Conservation (phyloP, 2,797 vertebrate species). For the Anas acuta region DNA sequence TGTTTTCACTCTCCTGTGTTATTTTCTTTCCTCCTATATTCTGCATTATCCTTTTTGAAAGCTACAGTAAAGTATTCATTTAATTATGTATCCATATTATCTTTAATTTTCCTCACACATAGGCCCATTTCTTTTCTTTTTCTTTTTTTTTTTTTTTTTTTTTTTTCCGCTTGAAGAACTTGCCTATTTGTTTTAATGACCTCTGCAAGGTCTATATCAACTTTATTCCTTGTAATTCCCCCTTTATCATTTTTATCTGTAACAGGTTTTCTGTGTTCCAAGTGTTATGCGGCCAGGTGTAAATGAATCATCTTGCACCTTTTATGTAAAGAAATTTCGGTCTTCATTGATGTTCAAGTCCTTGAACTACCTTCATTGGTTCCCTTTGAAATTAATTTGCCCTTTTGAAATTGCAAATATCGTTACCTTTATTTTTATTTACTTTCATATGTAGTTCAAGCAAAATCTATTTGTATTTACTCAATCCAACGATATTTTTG, state of each 20-base stretch:
- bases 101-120: neutral
- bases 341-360: neutral
- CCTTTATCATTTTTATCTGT: neutral
- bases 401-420: neutral
- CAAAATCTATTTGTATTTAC: neutral
- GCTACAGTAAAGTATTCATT: neutral
- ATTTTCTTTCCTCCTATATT: neutral
- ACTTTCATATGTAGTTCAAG: neutral
- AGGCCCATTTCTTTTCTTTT: neutral
- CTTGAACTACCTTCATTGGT: neutral
- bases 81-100: neutral
- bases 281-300: neutral
- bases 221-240: neutral
- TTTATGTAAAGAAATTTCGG: slow-evolving; percentile 1
- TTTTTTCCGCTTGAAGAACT: neutral
- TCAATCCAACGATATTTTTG: neutral
- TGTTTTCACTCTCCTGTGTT: neutral
- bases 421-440: neutral
- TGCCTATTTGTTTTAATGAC: neutral
- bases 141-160: neutral
- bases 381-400: slow-evolving; percentile 21
- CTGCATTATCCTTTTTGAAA: neutral
- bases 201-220: neutral
- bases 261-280: neutral
- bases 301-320: neutral